Base-by-base conservation (phyloP, 2,888 invertebrate genomes). In the Trachelus stipa region DNA sequence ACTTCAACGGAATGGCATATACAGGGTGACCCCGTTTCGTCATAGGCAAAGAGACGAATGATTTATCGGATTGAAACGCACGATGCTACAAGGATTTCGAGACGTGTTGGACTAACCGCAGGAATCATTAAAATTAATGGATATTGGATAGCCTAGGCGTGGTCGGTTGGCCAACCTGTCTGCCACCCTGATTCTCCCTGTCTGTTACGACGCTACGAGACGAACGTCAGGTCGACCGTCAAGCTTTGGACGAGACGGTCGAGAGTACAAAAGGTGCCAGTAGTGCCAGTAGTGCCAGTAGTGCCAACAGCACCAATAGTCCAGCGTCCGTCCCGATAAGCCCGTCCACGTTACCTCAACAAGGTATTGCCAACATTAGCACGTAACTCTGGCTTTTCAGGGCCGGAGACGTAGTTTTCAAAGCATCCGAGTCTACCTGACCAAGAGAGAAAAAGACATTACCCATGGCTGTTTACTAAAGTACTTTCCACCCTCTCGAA, bases 101-200 rank as follows among this genome's bases (percentile, higher is more conserved):
- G 85, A 88, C 88, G 87, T 85, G 87, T 85, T 85, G 85, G 87
- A 86, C 84, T 86, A 85, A 85, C 85, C 86, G 84, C 83, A 82
- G 82, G 83, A 85, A 82, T 85, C 87, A 89, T 88, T 88, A 88
- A 88, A 88, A 87, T 89, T 88, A 88, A 88, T 88, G 89, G 88
- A 81, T 87, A 86, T 88, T 87, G 87, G 85, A 87, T 87, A 85
- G 84, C 82, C 84, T 84, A 86, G 84, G 84, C 82, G 85, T 33
- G 71, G 83, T 76, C 83, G 76, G 78, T 75, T 56, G 56, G 56
- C 23, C 9, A 56, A 23, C 73, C 30, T 23, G 34, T 35, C 37
- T 12, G 12, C 15, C 75, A 71, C 9, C 56, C 56, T 56, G 56
- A 23, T 23, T 56, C 56, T 56, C 56, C 23, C 23, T 9, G 23